phyloP scores from a whole-genome alignment of 1,140 invertebrate genomes.

The Pseudomyrmex dendroicus region DNA sequence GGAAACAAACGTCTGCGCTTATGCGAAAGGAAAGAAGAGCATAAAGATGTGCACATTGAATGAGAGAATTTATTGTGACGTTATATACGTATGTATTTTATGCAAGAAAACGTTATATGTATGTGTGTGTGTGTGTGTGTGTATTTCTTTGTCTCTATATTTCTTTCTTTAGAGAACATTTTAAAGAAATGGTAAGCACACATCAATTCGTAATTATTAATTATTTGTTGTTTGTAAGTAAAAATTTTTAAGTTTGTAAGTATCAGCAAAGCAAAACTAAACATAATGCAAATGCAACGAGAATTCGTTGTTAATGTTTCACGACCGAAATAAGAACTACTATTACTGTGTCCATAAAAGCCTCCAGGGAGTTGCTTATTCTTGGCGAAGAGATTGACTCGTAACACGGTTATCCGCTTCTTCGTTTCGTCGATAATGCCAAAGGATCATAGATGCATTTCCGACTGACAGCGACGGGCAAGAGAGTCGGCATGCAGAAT shows the following conservation, averaged over 20 bases:
- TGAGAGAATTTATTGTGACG: constrained; percentile 12
- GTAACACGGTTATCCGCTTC: constrained; percentile 71
- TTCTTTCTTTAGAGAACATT: too few relatives aligned
- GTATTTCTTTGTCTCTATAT: too few relatives aligned
- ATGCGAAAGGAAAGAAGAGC: constrained; percentile 3
- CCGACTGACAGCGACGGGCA: background rate
- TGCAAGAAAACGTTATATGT: background rate
- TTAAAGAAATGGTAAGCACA: too few relatives aligned
- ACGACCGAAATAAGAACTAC: constrained; percentile 29
- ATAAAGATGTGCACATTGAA: background rate
- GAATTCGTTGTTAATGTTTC: constrained; percentile 26
- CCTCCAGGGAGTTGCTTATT: constrained; percentile 71
- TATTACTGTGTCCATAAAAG: constrained; percentile 53
- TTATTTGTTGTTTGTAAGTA: background rate
- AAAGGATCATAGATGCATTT: constrained; percentile 42
- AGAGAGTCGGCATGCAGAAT: constrained; percentile 13
- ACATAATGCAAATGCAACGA: background rate
- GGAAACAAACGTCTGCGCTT: constrained; percentile 3
- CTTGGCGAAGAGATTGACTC: constrained; percentile 77
- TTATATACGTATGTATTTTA: background rate
- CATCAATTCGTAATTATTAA: background rate
- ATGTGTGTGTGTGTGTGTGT: too few relatives aligned
- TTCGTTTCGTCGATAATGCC: constrained; percentile 55
- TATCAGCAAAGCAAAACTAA: constrained; percentile 20
- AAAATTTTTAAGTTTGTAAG: background rate